Evolutionary conservation across 1,140 invertebrate species (phyloP), one percentile per base, ranked within the genome.

Genomic region (Drosophila novamexicana): DNA sequence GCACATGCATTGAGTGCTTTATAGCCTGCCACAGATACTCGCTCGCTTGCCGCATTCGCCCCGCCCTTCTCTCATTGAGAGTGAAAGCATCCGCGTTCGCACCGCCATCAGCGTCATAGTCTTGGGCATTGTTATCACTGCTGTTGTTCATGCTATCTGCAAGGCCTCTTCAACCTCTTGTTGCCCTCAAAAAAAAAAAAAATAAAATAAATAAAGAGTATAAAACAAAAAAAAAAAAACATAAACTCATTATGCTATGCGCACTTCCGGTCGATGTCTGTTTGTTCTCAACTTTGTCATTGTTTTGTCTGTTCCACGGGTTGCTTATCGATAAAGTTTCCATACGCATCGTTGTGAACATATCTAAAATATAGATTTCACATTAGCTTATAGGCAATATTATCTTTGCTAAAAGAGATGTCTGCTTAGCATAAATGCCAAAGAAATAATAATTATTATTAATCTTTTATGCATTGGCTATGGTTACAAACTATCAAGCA

Each of bases 191-290:
- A 16, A 6, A 34, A 40, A 22, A 29, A 49, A 0, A n/a, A 2
- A n/a, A n/a, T n/a, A 0, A 12, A 8, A 36, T 9, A 64, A 36
- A 52, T 32, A 29, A 53, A 53, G 16, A 59, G 39, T 22, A 12
- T 42, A 59, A 53, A 6, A 36, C n/a, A 42, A 45, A 58, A 56
- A 59, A 18, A 18, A 18, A 18, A 18, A 18, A 18, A 58, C 44
- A 58, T 45, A 70, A 44, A 63, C 76, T 84, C 81, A 84, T 83
- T 83, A 84, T 80, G 79, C 72, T 84, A 63, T 65, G 44, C 69
- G 64, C 57, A 81, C 79, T 81, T 81, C 79, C 79, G 78, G 67
- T 53, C 40, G 67, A 29, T 61, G 40, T 66, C 61, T 39, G 47
- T 47, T 22, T 37, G 9, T 32, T 49, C 22, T 37, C 32, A 42